Conservation (phyloP, 2,113 vertebrate genomes). For the Bettongia penicillata region DNA sequence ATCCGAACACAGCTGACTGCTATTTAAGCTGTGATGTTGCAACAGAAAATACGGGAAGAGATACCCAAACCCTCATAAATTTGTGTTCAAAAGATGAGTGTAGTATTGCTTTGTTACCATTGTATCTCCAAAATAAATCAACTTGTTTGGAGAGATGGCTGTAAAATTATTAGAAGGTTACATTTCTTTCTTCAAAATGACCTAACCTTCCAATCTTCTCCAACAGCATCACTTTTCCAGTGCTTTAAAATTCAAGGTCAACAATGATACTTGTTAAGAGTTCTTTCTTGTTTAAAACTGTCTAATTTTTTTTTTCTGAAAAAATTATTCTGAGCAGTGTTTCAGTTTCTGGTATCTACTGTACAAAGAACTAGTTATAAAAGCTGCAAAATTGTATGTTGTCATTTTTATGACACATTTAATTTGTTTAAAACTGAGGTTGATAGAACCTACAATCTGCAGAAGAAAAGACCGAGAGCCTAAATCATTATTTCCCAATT, state of each 20-base stretch:
- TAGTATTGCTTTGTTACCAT: background rate
- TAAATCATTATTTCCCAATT: background rate
- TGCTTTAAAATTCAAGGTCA: background rate
- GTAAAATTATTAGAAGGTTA: background rate
- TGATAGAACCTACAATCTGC: background rate
- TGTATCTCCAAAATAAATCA: background rate
- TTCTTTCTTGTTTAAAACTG: background rate
- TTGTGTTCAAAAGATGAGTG: background rate
- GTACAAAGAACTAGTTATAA: background rate
- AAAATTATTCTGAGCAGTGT: background rate
- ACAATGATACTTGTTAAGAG: background rate
- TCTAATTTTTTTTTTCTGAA: background rate
- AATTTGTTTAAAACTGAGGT: background rate
- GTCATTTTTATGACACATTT: background rate
- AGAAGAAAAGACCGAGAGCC: background rate
- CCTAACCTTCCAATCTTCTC: background rate
- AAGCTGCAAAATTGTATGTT: background rate
- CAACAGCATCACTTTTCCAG: background rate
- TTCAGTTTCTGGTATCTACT: background rate
- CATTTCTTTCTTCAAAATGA: background rate
- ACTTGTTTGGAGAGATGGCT: background rate
- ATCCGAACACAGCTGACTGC: background rate
- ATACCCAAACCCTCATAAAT: background rate
- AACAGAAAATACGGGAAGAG: background rate
- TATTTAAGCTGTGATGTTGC: background rate